Conservation (phyloP, 2,113 vertebrate genomes). For the Cyprinus carpio region DNA sequence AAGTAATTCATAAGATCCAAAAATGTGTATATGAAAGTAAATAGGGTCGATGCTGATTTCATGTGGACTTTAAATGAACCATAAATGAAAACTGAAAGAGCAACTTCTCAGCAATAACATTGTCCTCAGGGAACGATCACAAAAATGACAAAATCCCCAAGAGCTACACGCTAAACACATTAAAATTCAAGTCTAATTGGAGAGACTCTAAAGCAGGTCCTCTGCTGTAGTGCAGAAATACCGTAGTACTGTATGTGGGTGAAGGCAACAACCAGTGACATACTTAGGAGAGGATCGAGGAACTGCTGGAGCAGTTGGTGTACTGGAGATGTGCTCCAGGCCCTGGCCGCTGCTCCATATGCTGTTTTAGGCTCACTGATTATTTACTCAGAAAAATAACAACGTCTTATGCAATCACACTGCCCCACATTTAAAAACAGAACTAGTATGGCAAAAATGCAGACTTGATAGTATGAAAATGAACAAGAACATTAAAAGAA, state of each 20-base stretch:
- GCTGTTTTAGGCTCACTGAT: background rate
- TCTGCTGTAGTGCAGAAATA: background rate
- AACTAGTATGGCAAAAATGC: background rate
- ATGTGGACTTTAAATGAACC: constrained; percentile 11
- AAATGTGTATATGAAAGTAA: background rate
- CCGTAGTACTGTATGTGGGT: constrained; percentile 2
- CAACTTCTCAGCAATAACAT: background rate
- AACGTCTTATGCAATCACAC: constrained; percentile 23
- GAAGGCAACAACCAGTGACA: constrained; percentile 6
- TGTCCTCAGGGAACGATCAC: background rate
- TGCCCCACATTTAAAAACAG: background rate
- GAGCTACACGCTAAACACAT: background rate
- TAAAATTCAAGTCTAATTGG: constrained; percentile 13
- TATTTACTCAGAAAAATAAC: constrained; percentile 20
- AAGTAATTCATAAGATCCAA: background rate
- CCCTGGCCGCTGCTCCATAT: background rate
- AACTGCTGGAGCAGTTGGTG: constrained; percentile 23
- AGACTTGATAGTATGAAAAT: background rate
- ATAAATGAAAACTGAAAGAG: background rate
- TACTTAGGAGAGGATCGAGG: constrained; percentile 10
- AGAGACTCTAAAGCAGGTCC: background rate
- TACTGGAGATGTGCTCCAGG: constrained; percentile 3
- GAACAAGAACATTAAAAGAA: background rate
- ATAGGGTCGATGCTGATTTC: background rate
- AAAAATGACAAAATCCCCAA: background rate